Base-by-base conservation (phyloP, 1,140 invertebrate species). In the Hirudo medicinalis region DNA sequence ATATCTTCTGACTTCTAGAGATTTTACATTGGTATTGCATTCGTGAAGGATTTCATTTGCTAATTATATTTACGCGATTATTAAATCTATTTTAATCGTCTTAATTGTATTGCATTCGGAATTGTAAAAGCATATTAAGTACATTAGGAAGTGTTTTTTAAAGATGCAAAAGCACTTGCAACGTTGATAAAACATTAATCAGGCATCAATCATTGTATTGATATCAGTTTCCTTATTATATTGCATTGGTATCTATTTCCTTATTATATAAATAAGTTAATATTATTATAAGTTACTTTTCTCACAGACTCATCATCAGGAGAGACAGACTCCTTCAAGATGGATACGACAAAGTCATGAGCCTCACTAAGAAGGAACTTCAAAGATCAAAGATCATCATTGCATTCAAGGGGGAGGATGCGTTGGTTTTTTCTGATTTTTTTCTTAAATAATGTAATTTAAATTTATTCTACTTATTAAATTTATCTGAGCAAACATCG, bases 321-420 rank as follows among this genome's bases (percentile, higher is more conserved):
- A 86, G 94, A 79, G 92, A 94, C 76, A 90, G 95, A 83, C 84
- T 98, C 57, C 83, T 97, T 72, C 92, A 96, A 84, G 94, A 97
- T 81, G 92, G 93, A 1, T 97, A 95, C 81, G 90, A 91, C 72
- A 90, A 94, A 78, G 93, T 98, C 76, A 95, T 98, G 93, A 90
- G 91, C 13, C 91, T 91, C 20, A 90, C 90, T 54, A 94, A 96
- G 81, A 95, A 94, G 79, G 92, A 97, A 77, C 81, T 97, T 63
- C 91, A 94, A 81, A 94, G 94, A 79, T 93, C 91, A 68, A 94
- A 94, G 79, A 84, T 97, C 9, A 94, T 92, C 75, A 92, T 97
- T 15, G 88, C 91, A 20, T 98, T 96, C 86, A 90, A 92, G 79
- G 91, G 92, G 60, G 94, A 98, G 82, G 94, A 97, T 83, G 94